These are phyloP conservation scores for Hipposideros larvatus DNA, from an alignment of 2,797 vertebrate genomes.

Conservation along the genomic window DNA sequence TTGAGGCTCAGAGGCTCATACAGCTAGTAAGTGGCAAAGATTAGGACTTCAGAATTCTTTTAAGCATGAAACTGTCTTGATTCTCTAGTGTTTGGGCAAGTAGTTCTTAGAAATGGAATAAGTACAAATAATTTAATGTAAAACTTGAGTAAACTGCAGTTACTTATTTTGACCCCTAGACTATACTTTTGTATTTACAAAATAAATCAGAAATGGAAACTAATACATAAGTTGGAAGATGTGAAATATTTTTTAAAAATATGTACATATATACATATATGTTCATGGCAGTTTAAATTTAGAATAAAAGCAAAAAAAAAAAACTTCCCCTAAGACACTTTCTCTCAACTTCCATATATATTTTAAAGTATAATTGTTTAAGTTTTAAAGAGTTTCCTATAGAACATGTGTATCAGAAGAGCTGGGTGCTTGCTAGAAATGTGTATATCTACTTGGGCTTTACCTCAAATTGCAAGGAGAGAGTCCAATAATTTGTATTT, in stretches of 20 bases:
- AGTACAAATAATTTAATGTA: not conserved
- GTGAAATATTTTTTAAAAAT: not conserved
- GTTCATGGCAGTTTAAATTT: not conserved
- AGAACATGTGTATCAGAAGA: not conserved
- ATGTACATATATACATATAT: not conserved
- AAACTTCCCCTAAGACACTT: not conserved
- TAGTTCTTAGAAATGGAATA: not conserved
- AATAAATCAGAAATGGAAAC: not conserved
- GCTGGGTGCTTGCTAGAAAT: not conserved
- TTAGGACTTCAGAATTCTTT: not conserved
- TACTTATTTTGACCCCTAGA: not conserved
- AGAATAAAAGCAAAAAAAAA: not conserved
- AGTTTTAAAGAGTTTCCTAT: not conserved
- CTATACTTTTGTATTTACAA: slow-evolving; percentile 6
- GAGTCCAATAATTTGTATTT: not conserved
- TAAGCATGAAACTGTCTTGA: not conserved
- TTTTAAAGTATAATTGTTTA: not conserved
- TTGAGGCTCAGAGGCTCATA: not conserved
- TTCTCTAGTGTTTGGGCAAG: not conserved
- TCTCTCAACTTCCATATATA: not conserved
- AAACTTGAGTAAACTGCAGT: not conserved
- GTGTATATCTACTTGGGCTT: not conserved
- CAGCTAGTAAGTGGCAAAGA: not conserved
- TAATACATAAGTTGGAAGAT: not conserved
- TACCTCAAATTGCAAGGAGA: not conserved